Base-by-base conservation (phyloP, 2,888 invertebrate species). In the Phengaris arion region DNA sequence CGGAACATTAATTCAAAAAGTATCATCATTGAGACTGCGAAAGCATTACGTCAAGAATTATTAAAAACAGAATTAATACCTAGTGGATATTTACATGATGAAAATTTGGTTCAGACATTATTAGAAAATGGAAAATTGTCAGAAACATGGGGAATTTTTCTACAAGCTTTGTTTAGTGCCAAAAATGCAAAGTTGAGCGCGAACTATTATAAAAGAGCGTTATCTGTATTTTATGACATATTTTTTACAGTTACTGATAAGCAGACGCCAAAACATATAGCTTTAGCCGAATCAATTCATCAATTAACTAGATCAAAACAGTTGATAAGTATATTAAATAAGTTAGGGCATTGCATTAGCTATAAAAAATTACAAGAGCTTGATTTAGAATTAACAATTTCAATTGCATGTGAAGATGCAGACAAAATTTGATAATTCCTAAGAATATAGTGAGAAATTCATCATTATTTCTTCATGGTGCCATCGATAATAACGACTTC, bases 201-300 rank as follows among this genome's bases (percentile, higher is more conserved):
- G 6, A 80, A 78, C 54, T 75, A 79, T 78, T 54, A 77, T 77
- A 9, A 75, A 80, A 48, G 79, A 79, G 79, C 77, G 54, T 76
- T 76, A 74, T 78, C 79, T 55, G 77, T 79, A 54, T 79, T 79
- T 79, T 76, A 75, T 76, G 79, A 79, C 68, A 80, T 76, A 70
- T 70, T 68, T 64, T 74, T 68, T 15, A 77, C 46, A 35, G 45
- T 77, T 51, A 76, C 76, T 74, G 74, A 76, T 45, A 76, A 76
- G 59, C 74, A 77, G 72, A 77, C 77, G 52, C 74, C 76, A 74
- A 77, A 77, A 46, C 74, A 76, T 52, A 76, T 76, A 64, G 74
- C 74, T 74, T 77, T 76, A 77, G 77, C 77, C 59, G 35, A 77
- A 77, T 77, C 54, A 48, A 74, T 77, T 13, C 77, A 77, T 74